Conservation (phyloP, 23 tunicate genomes). For the Halocynthia aurantium region DNA sequence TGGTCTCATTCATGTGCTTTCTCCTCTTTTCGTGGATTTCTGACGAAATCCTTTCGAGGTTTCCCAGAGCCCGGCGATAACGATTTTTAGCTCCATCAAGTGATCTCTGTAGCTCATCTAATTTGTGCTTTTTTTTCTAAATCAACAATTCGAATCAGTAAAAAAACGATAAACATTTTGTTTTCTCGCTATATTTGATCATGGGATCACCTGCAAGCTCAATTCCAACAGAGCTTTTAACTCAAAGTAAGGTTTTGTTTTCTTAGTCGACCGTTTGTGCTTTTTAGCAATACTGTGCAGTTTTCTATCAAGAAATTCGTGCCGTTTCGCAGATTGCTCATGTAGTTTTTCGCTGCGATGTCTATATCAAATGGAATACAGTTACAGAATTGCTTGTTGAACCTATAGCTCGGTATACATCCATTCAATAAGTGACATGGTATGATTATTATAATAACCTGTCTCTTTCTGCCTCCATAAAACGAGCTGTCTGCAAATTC, state of each 20-base stretch:
- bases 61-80: constrained; percentile 44
- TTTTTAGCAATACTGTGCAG: constrained; percentile 26
- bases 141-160: background rate
- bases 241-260: constrained; percentile 58
- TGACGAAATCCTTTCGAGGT: constrained; percentile 61
- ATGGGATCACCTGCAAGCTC: constrained; percentile 41
- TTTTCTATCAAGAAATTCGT: constrained; percentile 49
- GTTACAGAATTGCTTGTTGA: background rate
- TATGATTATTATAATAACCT: constrained; percentile 10
- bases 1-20: constrained; percentile 1
- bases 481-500: constrained; percentile 55
- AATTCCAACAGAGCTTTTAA: constrained; percentile 53
- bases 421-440: background rate
- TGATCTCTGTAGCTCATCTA: constrained; percentile 39
- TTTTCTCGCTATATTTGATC: too few relatives aligned
- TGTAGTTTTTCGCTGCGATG: constrained; percentile 61
- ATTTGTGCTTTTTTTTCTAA: constrained; percentile 61
- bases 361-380: constrained; percentile 16
- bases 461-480: constrained; percentile 80
- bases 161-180: background rate
- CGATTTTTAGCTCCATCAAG: constrained; percentile 53
- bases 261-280: constrained; percentile 54
- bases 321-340: constrained; percentile 55
- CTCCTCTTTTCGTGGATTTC: constrained; percentile 83
- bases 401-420: background rate